Base-by-base conservation (phyloP, 1,140 invertebrate species). In the Drosophila navojoa region DNA sequence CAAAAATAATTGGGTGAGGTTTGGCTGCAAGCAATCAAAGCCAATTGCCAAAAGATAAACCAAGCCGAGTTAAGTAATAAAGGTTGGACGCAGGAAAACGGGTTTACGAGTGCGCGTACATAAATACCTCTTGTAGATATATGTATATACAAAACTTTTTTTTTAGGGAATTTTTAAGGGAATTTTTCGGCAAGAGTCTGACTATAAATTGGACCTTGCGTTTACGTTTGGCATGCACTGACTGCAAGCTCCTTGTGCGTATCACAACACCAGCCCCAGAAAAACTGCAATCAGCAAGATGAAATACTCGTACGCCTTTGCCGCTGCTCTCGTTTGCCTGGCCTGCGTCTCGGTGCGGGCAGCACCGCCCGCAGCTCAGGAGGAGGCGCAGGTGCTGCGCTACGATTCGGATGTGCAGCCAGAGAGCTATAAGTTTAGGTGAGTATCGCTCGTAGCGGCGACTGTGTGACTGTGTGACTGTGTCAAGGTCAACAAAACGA, bases 381-480 rank as follows among this genome's bases (percentile, higher is more conserved):
- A 64, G 45, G 76, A 82, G 25, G 76, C 78, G 4, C 79, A 89
- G 58, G 79, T 87, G 52, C 61, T 87, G 5, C 82, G 82, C 42
- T 89, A 61, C 59, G 82, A 87, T 53, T 76, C 76, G 27, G 84
- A 87, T 45, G 82, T 87, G 50, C 84, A 82, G 76, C 76, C 84
- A 16, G 84, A 87, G 59, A 64, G 82, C 69, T 87, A 89, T 44
- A 87, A 87, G 59, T 87, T 82, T 62, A 73, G 53, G 82, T 87
- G 75, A 87, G 79, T 77, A 35, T 9, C 25, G 25, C 4, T 19
- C 25, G 35, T 13, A 16, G 25, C 32, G n/a, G 15, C 0, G 15
- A 35, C 19, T 29, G 50, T n/a, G n/a, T n/a, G n/a, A n/a, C n/a
- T n/a, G n/a, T n/a, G n/a, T 22, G 19, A 71, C 50, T 87, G 76